phyloP scores from a whole-genome alignment of 2,888 invertebrate species.

The Aspidiotus rigidus region DNA sequence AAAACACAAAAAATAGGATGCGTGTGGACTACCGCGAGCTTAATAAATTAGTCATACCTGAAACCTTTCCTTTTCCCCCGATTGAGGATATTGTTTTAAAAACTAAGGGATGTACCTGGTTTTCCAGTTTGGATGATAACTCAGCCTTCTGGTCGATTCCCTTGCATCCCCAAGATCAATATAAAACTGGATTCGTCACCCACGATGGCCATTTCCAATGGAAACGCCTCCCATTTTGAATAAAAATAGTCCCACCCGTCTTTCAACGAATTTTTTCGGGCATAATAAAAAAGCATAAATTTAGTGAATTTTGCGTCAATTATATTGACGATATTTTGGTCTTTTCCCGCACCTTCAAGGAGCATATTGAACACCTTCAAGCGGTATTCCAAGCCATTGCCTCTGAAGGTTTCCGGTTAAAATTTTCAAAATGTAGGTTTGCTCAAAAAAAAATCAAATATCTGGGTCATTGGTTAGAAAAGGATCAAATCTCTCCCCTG shows the following conservation, averaged over 20 bases:
- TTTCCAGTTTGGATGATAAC: conserved; percentile 41
- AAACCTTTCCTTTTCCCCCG: conserved; percentile 17
- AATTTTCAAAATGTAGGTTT: background rate
- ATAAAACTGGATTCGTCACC: conserved; percentile 29
- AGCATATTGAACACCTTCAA: background rate
- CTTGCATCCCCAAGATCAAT: conserved; percentile 8
- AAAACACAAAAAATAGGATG: conserved; percentile 14
- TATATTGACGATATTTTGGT: conserved; percentile 8
- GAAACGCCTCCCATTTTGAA: conserved; percentile 15
- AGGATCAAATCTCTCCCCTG: conserved; percentile 23
- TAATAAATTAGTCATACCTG: conserved; percentile 21
- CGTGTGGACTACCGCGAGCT: conserved; percentile 24
- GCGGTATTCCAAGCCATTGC: background rate
- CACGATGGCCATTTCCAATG: conserved; percentile 21
- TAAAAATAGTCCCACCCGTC: conserved; percentile 20
- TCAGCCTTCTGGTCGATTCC: conserved; percentile 42
- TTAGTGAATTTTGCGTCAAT: background rate
- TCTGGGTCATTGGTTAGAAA: conserved; percentile 26
- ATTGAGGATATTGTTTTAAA: conserved; percentile 30
- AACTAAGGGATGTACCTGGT: conserved; percentile 41
- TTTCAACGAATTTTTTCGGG: conserved; percentile 2
- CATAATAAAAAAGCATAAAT: conserved; percentile 2
- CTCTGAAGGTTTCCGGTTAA: background rate
- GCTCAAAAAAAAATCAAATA: conserved; percentile 1
- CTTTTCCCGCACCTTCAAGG: conserved; percentile 1